Evolutionary conservation across 2,113 vertebrate genomes (phyloP), one percentile per base, ranked within the genome.

Genomic region (Anarrhichthys ocellatus): DNA sequence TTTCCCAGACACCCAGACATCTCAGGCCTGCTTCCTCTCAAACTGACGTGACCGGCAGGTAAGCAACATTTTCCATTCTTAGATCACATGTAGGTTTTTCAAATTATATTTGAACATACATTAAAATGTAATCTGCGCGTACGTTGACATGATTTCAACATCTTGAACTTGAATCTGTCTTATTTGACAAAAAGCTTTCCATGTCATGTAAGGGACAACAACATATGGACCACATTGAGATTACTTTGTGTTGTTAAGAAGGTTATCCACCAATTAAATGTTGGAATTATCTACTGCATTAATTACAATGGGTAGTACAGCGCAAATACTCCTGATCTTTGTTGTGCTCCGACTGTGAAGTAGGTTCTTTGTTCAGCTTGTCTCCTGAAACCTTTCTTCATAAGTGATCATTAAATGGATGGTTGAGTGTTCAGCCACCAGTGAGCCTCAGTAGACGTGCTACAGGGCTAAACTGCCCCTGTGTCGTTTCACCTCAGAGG

Each of bases 21-120:
- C 85, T 87, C 32, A 59, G 90, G 83, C 83, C 95, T 96, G 94
- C 80, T 95, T 92, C 91, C 83, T 85, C 87, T 95, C 95, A 94
- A 88, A 61, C 20, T 92, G 93, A 93, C 90, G 80, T 50, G 86
- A 79, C 85, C 38, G 14, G 86, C 92, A 91, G 86, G 92, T 94
- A 90, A 92, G 87, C 83, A 88, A 83, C 71, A 81, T 82, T 88
- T 91, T 90, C 85, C 89, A 84, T 77, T 92, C 78, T 46, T 71
- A 65, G 56, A 48, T 61, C 56, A 64, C 58, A 81, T 83, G 34
- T 54, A 80, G 36, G 44, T 54, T 71, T 80, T 83, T 81, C 14
- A 36, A 80, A 72, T 83, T 67, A 64, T 50, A 85, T 81, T 87
- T 81, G 63, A 81, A 89, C 81, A 73, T 89, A 80, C 79, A 92